A percentile compares a stretch with the other conserved stretches of the same genome.
Conservation (phyloP, 2,113 vertebrate species). For the Sebastes fasciatus region DNA sequence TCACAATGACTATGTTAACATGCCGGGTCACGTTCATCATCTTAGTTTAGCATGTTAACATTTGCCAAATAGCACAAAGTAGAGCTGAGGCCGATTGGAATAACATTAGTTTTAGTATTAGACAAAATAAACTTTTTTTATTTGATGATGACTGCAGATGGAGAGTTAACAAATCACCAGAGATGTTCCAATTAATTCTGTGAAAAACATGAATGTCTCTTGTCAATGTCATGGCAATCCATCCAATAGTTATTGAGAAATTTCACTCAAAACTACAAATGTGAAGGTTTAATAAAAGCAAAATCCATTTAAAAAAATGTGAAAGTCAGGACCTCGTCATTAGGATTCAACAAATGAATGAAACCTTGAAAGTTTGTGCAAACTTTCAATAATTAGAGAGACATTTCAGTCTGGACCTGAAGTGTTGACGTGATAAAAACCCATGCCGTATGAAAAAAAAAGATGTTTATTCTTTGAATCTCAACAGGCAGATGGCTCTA, state of each 20-base stretch:
- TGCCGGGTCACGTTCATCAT: neutral
- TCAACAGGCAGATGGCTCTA: neutral
- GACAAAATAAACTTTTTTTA: neutral
- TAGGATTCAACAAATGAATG: neutral
- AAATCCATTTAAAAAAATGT: neutral
- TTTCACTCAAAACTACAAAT: too few species aligned
- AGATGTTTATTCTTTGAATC: neutral
- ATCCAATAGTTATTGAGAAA: too few species aligned
- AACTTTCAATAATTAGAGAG: neutral
- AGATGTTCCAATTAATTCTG: neutral
- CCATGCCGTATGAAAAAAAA: neutral
- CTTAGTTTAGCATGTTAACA: neutral
- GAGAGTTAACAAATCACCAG: neutral
- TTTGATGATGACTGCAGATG: neutral
- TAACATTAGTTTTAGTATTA: neutral
- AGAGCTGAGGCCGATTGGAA: neutral
- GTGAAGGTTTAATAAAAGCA: too few species aligned
- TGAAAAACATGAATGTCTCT: neutral
- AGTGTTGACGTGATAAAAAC: too few species aligned
- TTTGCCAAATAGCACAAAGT: neutral
- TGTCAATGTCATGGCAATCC: neutral
- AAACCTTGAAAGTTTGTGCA: neutral
- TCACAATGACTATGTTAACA: neutral
- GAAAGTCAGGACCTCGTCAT: neutral
- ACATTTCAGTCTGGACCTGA: neutral